Evolutionary conservation across 2,113 vertebrate genomes (phyloP).

Genomic region (Seriola aureovittata): DNA sequence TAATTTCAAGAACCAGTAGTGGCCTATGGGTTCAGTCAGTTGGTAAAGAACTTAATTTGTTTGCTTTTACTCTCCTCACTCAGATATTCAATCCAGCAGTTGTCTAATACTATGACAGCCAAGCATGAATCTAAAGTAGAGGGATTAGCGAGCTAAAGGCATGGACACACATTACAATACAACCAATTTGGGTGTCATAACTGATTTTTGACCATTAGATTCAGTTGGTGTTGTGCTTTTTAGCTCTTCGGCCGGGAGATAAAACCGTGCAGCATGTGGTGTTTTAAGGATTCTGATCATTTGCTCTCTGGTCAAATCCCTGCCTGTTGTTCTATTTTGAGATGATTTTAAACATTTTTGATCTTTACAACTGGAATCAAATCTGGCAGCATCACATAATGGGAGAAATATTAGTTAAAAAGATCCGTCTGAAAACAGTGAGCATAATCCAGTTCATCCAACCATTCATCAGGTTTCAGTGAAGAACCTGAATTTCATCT

Average conservation of each 20-base stretch:
- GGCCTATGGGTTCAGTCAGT: not conserved
- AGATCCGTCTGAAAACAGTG: not conserved
- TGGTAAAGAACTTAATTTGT: not conserved
- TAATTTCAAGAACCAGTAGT: no score
- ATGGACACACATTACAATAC: not conserved
- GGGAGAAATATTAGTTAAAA: not conserved
- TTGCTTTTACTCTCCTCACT: not conserved
- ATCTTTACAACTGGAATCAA: not conserved
- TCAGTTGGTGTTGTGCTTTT: not conserved
- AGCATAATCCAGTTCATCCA: not conserved
- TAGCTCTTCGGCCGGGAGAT: no score
- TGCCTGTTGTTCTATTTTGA: not conserved
- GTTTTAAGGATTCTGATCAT: not conserved
- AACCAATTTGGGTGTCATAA: not conserved
- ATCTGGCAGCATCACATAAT: not conserved
- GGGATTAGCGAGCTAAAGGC: constrained; percentile 14
- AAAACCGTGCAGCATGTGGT: not conserved
- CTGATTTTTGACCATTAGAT: not conserved
- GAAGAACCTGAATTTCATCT: not conserved
- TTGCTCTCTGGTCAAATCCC: not conserved
- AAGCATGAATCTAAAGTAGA: not conserved
- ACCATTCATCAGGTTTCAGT: not conserved
- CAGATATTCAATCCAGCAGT: not conserved
- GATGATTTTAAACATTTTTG: no score
- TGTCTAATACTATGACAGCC: not conserved